Percentiles rank a stretch among this genome's conserved stretches.
Conservation (phyloP, 2,113 vertebrate species). For the Passer montanus region DNA sequence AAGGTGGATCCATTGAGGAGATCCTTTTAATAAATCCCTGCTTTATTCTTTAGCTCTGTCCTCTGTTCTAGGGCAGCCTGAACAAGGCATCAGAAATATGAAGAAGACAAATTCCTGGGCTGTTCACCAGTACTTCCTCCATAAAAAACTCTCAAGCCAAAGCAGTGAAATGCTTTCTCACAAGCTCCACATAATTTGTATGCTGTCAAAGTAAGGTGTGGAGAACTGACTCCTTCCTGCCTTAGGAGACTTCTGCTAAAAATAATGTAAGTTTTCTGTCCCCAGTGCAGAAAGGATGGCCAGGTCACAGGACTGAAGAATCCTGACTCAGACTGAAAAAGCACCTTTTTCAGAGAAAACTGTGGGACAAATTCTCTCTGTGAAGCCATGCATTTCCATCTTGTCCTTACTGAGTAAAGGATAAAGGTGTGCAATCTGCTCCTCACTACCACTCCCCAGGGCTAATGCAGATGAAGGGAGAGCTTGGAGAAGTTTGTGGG, state of each 20-base stretch:
- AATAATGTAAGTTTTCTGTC: neutral
- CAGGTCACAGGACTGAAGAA: neutral
- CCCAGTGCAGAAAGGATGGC: neutral
- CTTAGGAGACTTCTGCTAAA: neutral
- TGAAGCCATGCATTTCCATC: neutral
- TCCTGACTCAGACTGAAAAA: neutral
- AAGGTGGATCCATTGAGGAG: neutral
- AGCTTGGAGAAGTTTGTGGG: neutral
- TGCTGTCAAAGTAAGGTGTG: neutral
- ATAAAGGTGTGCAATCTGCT: neutral
- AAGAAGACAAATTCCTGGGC: neutral
- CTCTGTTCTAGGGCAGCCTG: neutral
- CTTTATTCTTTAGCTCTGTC: neutral
- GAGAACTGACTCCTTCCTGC: neutral
- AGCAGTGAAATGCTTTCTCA: neutral
- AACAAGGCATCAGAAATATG: neutral
- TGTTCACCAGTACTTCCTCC: neutral
- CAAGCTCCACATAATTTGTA: neutral
- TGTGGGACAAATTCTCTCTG: neutral
- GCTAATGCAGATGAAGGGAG: neutral
- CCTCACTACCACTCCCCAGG: neutral
- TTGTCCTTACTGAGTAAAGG: neutral
- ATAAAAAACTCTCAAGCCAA: neutral
- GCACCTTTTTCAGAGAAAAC: neutral
- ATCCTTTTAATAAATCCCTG: neutral